Evolutionary conservation across 2,113 vertebrate species (phyloP).

Genomic region (Bubalus kerabau): DNA sequence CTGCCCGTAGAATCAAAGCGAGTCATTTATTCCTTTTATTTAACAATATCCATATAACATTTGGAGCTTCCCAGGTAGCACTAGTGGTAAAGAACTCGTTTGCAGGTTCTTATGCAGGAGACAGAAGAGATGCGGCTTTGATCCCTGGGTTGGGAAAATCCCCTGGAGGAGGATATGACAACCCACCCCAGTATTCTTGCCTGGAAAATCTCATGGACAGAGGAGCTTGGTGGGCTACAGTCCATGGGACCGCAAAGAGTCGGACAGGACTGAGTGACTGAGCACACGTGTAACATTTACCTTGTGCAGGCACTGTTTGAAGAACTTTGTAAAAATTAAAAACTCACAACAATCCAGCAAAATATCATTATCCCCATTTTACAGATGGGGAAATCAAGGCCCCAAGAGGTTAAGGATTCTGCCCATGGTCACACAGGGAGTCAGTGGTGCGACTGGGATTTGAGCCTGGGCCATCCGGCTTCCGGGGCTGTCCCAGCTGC

Average conservation of each 20-base stretch:
- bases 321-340: neutral
- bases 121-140: neutral
- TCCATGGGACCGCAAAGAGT: neutral
- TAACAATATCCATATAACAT: neutral
- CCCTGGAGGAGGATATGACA: neutral
- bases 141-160: neutral
- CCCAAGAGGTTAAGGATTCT: neutral
- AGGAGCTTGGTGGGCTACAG: neutral
- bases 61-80: neutral
- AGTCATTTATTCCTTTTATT: neutral
- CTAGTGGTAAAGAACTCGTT: neutral
- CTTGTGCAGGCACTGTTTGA: neutral
- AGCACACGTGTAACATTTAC: neutral
- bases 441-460: neutral
- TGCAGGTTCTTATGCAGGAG: neutral
- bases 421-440: neutral
- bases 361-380: neutral
- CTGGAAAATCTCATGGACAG: neutral
- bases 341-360: neutral
- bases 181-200: neutral
- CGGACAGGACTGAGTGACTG: neutral
- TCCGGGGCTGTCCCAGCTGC: fast-evolving
- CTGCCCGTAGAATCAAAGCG: neutral
- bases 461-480: neutral
- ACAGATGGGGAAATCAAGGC: neutral